A percentile compares a stretch with the other conserved stretches of the same genome.
Evolutionary conservation across 2,113 vertebrate genomes (phyloP).

Genomic region (Progne subis): DNA sequence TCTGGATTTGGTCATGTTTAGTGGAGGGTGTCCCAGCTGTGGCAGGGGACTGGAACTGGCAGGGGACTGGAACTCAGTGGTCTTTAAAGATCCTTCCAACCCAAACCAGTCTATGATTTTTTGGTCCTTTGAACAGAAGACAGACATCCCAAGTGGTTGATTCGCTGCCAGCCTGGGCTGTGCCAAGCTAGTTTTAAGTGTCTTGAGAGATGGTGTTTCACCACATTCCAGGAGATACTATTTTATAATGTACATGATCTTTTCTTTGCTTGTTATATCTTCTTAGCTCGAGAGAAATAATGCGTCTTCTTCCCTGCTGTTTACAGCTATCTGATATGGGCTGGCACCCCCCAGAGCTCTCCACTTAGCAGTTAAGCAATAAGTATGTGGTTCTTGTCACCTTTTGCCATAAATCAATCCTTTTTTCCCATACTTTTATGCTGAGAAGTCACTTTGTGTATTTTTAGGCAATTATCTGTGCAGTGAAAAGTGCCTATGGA

Average conservation of each 20-base stretch:
- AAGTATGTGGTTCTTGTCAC: background rate
- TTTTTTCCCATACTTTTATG: background rate
- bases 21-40: too few relatives aligned
- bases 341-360: constrained; percentile 16
- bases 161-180: background rate
- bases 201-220: constrained; percentile 25
- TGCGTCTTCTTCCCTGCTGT: constrained; percentile 11
- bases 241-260: background rate
- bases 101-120: background rate
- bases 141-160: background rate
- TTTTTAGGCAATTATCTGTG: background rate
- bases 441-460: background rate
- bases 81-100: background rate
- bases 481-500: background rate
- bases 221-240: background rate
- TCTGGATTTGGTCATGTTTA: background rate
- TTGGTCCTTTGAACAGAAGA: background rate
- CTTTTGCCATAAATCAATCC: constrained; percentile 30
- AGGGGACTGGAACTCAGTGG: background rate
- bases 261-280: background rate
- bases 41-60: background rate
- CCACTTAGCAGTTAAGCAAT: constrained; percentile 20
- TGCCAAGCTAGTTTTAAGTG: background rate
- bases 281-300: constrained; percentile 14
- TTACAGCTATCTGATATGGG: constrained; percentile 4